Base-by-base conservation (phyloP, 2,797 vertebrate species). In the Rhodeus uyekii region DNA sequence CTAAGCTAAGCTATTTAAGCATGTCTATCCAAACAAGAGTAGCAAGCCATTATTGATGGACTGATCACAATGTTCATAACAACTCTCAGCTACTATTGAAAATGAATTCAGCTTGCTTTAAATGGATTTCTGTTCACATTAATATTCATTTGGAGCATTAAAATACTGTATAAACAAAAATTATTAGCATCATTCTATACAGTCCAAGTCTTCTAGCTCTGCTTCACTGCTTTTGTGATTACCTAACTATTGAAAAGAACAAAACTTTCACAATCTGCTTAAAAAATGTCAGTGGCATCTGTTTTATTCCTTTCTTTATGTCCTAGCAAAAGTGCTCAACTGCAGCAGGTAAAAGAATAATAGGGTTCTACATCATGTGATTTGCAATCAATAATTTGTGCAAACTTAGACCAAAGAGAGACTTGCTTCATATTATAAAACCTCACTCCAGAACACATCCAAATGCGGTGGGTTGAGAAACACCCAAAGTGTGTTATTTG, bases 301-400 rank as follows among this genome's bases (percentile, higher is more conserved):
- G 46, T 68, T 81, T 84, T 61, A 75, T 84, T 81, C 75, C 29
- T 68, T 61, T 65, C 44, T 65, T 74, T 55, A 81, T 81, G 24
- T 60, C 78, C 24, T 67, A 24, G 22, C n/a, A 48, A 46, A 80
- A 53, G 60, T 50, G n/a, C 60, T 81, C 63, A 82, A 42, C 63
- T 87, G 44, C 65, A 8, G 38, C 32, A 48, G 64, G 63, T 63
- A 58, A 55, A 82, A 72, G 5, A 29, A 48, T 48, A 65, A 36
- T 58, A 76, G 65, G 76, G 78, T 22, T 13, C 63, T 74, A 67
- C 72, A 76, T 77, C 72, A 80, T 78, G 42, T 29, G 2, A 63
- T 61, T 63, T 60, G 22, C 38, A n/a, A n/a, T n/a, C n/a, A n/a
- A n/a, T n/a, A n/a, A n/a, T n/a, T n/a, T n/a, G n/a, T n/a, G n/a